Conservation (phyloP, 1,140 invertebrate species). For the Drosophila fuyamai region DNA sequence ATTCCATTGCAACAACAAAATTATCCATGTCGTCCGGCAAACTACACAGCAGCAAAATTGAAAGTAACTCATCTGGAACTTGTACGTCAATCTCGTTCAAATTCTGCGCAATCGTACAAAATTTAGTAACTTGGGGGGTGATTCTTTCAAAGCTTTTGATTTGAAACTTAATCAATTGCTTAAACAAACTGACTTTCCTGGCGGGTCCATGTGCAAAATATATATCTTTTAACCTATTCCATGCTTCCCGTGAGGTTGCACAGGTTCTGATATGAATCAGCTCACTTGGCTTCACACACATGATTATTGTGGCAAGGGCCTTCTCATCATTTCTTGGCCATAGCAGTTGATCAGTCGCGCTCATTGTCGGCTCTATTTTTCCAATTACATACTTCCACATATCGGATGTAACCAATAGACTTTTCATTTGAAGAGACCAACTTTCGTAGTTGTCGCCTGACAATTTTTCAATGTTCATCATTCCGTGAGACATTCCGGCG, state of each 20-base stretch:
- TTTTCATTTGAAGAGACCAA: too few species aligned
- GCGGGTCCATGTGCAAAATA: background rate
- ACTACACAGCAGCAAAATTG: too few species aligned
- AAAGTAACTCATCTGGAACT: too few species aligned
- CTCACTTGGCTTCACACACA: background rate
- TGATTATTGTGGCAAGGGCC: background rate
- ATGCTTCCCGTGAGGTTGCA: too few species aligned
- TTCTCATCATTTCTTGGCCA: slow-evolving; percentile 1
- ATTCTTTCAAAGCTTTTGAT: background rate
- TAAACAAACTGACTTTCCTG: too few species aligned
- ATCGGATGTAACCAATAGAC: too few species aligned
- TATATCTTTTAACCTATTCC: background rate
- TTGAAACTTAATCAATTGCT: slow-evolving; percentile 4
- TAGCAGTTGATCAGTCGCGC: background rate
- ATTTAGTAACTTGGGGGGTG: background rate
- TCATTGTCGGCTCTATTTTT: background rate
- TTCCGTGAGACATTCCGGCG: background rate
- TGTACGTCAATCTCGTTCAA: too few species aligned
- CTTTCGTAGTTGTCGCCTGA: too few species aligned
- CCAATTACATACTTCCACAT: too few species aligned
- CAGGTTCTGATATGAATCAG: slow-evolving; percentile 1
- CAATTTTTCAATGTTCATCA: slow-evolving; percentile 3
- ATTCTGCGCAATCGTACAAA: background rate
- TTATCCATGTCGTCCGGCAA: too few species aligned
- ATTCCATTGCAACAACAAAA: too few species aligned